phyloP scores from a whole-genome alignment of 2,888 invertebrate genomes.

The Buathra laborator region DNA sequence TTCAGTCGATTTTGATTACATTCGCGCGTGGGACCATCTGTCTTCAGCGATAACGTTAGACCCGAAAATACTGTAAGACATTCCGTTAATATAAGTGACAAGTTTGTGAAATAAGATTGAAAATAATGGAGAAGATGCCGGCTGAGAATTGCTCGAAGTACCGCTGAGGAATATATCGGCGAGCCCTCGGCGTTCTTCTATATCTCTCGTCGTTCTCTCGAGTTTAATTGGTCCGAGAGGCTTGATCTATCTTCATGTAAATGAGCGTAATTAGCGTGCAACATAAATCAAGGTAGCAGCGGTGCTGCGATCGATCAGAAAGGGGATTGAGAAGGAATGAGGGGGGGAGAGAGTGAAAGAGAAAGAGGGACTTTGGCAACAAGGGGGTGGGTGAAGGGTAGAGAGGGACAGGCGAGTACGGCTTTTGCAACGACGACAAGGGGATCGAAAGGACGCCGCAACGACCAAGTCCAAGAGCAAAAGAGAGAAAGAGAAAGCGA shows the following conservation, averaged over 20 bases:
- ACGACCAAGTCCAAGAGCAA: conserved; percentile 46
- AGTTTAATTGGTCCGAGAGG: conserved; percentile 78
- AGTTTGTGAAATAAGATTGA: conserved; percentile 30
- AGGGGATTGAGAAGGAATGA: conserved; percentile 49
- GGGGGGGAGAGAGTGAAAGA: conserved; percentile 46
- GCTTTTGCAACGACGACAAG: conserved; percentile 48
- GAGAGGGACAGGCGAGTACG: conserved; percentile 40
- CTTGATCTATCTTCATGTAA: conserved; percentile 82
- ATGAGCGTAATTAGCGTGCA: conserved; percentile 83
- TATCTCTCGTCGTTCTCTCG: conserved; percentile 44
- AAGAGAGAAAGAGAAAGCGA: conserved; percentile 37
- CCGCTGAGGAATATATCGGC: conserved; percentile 14
- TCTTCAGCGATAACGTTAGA: not conserved
- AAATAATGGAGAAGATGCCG: conserved; percentile 27
- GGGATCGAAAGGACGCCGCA: conserved; percentile 60
- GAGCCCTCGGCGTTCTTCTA: conserved; percentile 22
- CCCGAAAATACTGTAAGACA: not conserved
- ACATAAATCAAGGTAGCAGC: conserved; percentile 82
- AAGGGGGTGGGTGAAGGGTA: conserved; percentile 54
- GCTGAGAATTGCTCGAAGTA: conserved; percentile 2
- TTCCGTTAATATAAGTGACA: conserved; percentile 1
- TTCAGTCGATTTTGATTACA: too few relatives aligned
- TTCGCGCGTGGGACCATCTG: not conserved
- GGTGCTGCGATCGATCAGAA: conserved; percentile 73
- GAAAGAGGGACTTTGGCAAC: conserved; percentile 50